Conservation (phyloP, 2,113 vertebrate genomes). For the Centropristis striata region DNA sequence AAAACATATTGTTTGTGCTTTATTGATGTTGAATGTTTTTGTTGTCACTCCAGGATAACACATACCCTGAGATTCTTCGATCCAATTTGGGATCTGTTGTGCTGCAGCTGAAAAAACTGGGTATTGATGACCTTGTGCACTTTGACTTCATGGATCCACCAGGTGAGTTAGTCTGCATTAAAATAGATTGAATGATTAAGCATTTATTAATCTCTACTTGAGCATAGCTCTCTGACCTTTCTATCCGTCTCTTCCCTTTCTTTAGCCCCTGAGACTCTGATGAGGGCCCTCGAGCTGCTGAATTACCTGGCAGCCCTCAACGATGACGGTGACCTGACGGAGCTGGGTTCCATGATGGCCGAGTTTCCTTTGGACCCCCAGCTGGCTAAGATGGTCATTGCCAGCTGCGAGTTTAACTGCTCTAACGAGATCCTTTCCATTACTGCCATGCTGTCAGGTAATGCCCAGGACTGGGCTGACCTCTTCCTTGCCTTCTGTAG, state of each 20-base stretch:
- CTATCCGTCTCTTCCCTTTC: background rate
- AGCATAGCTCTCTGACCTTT: background rate
- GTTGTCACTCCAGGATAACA: slow-evolving; percentile 94
- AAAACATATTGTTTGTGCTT: too few species aligned
- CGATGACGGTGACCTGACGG: slow-evolving; percentile 97
- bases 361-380: slow-evolving; percentile 98
- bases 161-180: slow-evolving; percentile 82
- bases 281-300: slow-evolving; percentile 97
- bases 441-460: slow-evolving; percentile 99
- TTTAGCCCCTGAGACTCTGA: slow-evolving; percentile 97
- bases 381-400: slow-evolving; percentile 99
- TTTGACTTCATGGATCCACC: slow-evolving; percentile 99
- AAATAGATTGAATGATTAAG: background rate
- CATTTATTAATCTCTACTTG: background rate
- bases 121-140: slow-evolving; percentile 98
- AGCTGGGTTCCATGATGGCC: slow-evolving; percentile 99
- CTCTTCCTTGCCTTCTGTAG: slow-evolving; percentile 59
- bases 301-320: slow-evolving; percentile 98
- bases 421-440: slow-evolving; percentile 99
- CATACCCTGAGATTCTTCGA: slow-evolving; percentile 97
- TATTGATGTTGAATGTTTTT: too few species aligned
- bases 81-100: slow-evolving; percentile 99
- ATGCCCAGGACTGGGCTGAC: slow-evolving; percentile 88
- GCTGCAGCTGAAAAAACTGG: slow-evolving; percentile 97
- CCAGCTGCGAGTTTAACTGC: slow-evolving; percentile 99